Evolutionary conservation across 2,797 vertebrate species (phyloP), one percentile per base, ranked within the genome.

Genomic region (Hapalemur alaotrensis): DNA sequence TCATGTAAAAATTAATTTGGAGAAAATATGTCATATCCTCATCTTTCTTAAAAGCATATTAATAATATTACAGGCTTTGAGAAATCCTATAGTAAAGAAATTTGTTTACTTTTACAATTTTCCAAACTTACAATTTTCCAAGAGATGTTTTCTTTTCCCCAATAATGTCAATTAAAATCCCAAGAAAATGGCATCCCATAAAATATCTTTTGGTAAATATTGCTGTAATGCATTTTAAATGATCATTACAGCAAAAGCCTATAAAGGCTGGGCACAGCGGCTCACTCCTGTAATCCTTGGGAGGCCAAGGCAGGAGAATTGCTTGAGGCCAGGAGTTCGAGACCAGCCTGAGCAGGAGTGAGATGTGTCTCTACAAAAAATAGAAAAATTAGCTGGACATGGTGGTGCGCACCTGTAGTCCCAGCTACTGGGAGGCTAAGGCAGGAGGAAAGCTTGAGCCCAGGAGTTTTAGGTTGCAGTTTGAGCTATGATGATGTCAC

Each of bases 101-200:
- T 57, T 67, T 79, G 18, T 82, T 94, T 78, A 78, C 48, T 93
- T 86, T 95, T 25, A 96, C 72, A 89, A 90, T 43, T 50, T 96
- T 38, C 32, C 22, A 93, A 81, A 88, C 32, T 57, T 86, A 73
- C 20, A 54, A 22, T 54, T 48, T 57, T 90, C 52, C 87, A 25
- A 80, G 63, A 63, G 50, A 93, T 75, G 22, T 89, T 89, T 95
- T 91, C 54, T 85, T 81, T 89, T 85, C 59, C 46, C 30, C 63
- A 89, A 81, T 54, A 81, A 93, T 23, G 48, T 41, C 35, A 79
- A 46, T 82, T 86, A 82, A 84, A 92, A 95, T 82, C 46, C 69
- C 61, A 87, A 65, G 48, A 86, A 72, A 96, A 43, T 43, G 86
- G 22, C 22, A 86, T 87, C 96, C 43, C 88, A 14, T 73, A 72